Conservation (phyloP, 1,140 invertebrate species). For the Notospermus geniculatus region DNA sequence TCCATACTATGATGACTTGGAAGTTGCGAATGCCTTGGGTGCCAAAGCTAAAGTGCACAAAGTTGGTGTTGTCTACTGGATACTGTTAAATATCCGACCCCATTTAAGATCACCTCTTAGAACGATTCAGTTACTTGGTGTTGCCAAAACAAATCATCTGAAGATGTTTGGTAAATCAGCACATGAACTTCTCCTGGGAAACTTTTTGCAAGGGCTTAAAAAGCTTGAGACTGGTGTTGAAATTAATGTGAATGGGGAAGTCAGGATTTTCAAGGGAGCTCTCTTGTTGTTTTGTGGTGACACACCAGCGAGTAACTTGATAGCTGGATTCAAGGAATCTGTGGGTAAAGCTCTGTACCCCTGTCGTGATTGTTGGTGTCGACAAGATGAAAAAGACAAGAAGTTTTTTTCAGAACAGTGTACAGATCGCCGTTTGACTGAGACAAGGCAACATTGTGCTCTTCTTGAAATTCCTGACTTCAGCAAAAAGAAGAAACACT, state of each 20-base stretch:
- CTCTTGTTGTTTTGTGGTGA: neutral
- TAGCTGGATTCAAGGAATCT: conserved; percentile 3
- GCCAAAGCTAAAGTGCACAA: neutral
- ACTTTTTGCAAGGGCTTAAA: neutral
- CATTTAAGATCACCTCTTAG: neutral
- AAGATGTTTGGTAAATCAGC: too few species aligned
- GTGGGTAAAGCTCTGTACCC: neutral
- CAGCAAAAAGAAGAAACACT: too few species aligned
- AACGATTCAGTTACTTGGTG: conserved; percentile 2
- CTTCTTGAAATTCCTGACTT: too few species aligned
- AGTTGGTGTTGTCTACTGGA: neutral
- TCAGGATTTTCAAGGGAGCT: neutral
- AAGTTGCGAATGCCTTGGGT: neutral
- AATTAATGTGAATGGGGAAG: neutral
- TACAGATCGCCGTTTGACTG: too few species aligned
- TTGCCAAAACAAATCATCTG: neutral
- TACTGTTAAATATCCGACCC: neutral
- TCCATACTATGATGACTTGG: conserved; percentile 7
- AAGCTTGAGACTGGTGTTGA: neutral
- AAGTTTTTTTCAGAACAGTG: neutral
- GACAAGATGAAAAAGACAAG: neutral
- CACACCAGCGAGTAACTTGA: neutral
- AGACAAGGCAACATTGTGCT: too few species aligned
- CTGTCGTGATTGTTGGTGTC: neutral
- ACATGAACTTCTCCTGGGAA: neutral